Percentiles rank a stretch among this genome's conserved stretches.
phyloP scores from a whole-genome alignment of 2,888 invertebrate genomes.

The Lottia gigantea region DNA sequence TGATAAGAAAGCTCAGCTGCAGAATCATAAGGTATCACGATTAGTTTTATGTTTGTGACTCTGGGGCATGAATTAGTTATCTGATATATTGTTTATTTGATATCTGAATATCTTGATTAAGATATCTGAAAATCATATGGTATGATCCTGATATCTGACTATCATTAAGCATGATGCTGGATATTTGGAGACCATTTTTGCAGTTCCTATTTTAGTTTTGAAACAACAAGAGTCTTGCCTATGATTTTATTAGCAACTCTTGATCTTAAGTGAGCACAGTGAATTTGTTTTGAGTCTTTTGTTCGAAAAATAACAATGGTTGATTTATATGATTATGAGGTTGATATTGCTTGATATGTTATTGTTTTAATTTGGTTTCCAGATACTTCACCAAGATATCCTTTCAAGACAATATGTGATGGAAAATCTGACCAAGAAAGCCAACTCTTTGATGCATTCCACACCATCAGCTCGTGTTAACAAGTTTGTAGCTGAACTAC shows the following conservation, averaged over 20 bases:
- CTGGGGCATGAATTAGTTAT: not conserved
- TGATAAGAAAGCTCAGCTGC: slow-evolving; percentile 88
- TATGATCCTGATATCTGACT: too few species aligned
- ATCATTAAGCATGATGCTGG: too few species aligned
- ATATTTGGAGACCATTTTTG: too few species aligned
- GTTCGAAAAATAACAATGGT: not conserved
- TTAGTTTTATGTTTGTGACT: not conserved
- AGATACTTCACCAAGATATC: slow-evolving; percentile 82
- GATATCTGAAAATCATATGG: too few species aligned
- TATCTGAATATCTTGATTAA: too few species aligned
- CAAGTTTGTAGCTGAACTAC: slow-evolving; percentile 56
- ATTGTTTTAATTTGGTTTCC: slow-evolving; percentile 10
- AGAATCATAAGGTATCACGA: slow-evolving; percentile 77
- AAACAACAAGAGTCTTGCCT: too few species aligned
- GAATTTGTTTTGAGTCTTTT: not conserved
- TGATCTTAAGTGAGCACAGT: too few species aligned
- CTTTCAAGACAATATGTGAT: slow-evolving; percentile 87
- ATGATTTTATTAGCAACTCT: too few species aligned
- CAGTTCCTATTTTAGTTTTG: too few species aligned
- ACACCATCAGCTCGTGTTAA: slow-evolving; percentile 53
- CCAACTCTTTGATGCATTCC: slow-evolving; percentile 74
- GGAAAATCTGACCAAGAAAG: slow-evolving; percentile 82
- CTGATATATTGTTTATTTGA: too few species aligned
- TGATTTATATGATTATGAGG: not conserved
- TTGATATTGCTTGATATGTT: not conserved